Percentiles rank a stretch among this genome's conserved stretches.
Evolutionary conservation across 2,113 vertebrate species (phyloP).

Genomic region (Etheostoma spectabile): DNA sequence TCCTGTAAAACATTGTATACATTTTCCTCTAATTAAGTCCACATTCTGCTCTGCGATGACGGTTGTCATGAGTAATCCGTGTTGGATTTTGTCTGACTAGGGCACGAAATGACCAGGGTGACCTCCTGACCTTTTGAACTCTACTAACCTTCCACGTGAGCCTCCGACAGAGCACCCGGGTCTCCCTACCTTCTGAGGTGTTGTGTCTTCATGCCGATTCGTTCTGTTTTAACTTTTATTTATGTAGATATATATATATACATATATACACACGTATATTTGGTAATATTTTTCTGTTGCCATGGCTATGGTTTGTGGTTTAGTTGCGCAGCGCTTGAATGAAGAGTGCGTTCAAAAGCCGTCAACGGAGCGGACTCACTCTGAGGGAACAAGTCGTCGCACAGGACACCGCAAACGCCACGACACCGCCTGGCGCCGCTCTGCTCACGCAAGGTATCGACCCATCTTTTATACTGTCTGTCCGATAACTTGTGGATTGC

Average conservation of each 20-base stretch:
- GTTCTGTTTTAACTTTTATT: conserved; percentile 18
- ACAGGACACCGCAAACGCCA: conserved; percentile 71
- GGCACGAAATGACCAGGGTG: conserved; percentile 47
- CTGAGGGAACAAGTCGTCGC: conserved; percentile 89
- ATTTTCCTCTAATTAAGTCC: conserved; percentile 30
- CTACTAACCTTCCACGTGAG: conserved; percentile 39
- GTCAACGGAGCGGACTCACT: conserved; percentile 90
- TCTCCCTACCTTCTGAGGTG: conserved; percentile 82
- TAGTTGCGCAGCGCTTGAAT: conserved; percentile 89
- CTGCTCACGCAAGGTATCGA: not conserved
- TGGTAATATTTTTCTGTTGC: conserved; percentile 45
- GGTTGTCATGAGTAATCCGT: not conserved
- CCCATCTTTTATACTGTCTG: conserved; percentile 36
- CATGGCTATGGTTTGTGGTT: conserved; percentile 57
- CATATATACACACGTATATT: not conserved
- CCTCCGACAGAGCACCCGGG: conserved; percentile 54
- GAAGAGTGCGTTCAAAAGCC: conserved; percentile 97
- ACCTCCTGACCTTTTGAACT: conserved; percentile 50
- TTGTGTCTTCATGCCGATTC: conserved; percentile 87
- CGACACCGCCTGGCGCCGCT: conserved; percentile 27
- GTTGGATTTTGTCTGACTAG: conserved; percentile 32
- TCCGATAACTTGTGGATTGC: conserved; percentile 5
- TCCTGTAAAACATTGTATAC: conserved; percentile 45
- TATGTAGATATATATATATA: not conserved
- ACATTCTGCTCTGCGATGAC: conserved; percentile 17